These are phyloP conservation scores for Thecophora atra DNA, from an alignment of 2,888 invertebrate genomes.

Conservation along the genomic window DNA sequence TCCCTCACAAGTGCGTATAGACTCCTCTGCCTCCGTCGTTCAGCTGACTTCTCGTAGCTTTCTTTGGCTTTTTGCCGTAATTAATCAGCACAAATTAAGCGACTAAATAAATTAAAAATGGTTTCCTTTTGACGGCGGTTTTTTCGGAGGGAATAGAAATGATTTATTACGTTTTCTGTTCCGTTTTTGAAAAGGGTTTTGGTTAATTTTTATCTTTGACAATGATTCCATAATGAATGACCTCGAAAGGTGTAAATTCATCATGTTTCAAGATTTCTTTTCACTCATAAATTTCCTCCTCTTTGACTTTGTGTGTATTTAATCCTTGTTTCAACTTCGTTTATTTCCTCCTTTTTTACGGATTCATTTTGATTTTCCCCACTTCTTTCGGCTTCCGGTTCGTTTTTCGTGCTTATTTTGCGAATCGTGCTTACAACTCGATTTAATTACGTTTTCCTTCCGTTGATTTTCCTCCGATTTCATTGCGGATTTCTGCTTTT, in stretches of 20 bases:
- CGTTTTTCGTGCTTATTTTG: not conserved
- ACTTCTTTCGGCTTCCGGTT: not conserved
- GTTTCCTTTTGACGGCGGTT: not conserved
- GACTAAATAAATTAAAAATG: slow-evolving; percentile 26
- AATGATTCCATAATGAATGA: too few relatives aligned
- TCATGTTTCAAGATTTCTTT: not conserved
- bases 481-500: slow-evolving; percentile 4
- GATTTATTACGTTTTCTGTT: slow-evolving; percentile 4
- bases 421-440: slow-evolving; percentile 42
- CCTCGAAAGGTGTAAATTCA: too few relatives aligned
- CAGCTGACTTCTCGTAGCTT: too few relatives aligned
- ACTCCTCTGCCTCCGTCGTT: not conserved
- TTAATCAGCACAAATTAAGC: slow-evolving; percentile 30
- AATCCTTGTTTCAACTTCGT: not conserved
- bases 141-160: not conserved
- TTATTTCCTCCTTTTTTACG: not conserved
- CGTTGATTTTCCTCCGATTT: slow-evolving; percentile 18
- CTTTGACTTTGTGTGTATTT: not conserved
- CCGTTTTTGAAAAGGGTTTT: not conserved
- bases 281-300: not conserved
- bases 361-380: not conserved
- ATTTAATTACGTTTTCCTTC: slow-evolving; percentile 51
- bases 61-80: slow-evolving; percentile 6
- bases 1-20: too few relatives aligned
- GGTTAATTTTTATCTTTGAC: too few relatives aligned